These are phyloP conservation scores for Sebastes schlegelii DNA, from an alignment of 2,113 vertebrate species.

Conservation along the genomic window DNA sequence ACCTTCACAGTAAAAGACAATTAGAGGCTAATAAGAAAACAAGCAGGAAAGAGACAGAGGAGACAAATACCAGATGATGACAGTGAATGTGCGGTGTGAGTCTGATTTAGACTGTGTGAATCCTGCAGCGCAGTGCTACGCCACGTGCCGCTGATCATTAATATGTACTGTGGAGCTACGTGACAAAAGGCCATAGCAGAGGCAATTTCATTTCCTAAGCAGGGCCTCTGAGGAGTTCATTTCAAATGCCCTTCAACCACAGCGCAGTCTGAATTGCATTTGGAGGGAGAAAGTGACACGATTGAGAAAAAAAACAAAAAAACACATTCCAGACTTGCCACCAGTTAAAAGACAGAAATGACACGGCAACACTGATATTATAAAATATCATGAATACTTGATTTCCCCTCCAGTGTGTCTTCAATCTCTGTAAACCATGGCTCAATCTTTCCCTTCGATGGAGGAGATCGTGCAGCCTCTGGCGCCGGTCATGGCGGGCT, in stretches of 20 bases:
- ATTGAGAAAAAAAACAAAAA: slow-evolving; percentile 8
- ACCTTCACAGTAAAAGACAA: slow-evolving; percentile 6
- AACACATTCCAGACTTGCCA: slow-evolving; percentile 27
- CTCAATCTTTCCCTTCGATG: slow-evolving; percentile 26
- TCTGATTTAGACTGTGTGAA: slow-evolving; percentile 41
- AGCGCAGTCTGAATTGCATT: slow-evolving; percentile 67
- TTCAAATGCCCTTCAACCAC: slow-evolving; percentile 78
- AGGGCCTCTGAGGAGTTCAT: slow-evolving; percentile 77
- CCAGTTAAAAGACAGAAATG: slow-evolving; percentile 58
- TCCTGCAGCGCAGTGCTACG: slow-evolving; percentile 18
- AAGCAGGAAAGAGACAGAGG: slow-evolving; percentile 13
- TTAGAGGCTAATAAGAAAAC: slow-evolving; percentile 29
- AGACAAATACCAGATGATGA: background rate
- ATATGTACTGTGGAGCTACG: slow-evolving; percentile 67
- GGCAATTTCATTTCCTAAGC: slow-evolving; percentile 79
- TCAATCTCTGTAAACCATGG: slow-evolving; percentile 40
- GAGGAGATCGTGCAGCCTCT: slow-evolving; percentile 6
- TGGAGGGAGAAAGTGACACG: slow-evolving; percentile 29
- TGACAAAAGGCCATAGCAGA: slow-evolving; percentile 69
- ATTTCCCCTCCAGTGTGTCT: slow-evolving; percentile 39
- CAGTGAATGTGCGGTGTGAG: slow-evolving; percentile 6
- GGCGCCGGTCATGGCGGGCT: background rate
- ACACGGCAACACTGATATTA: slow-evolving; percentile 34
- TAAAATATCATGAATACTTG: slow-evolving; percentile 58
- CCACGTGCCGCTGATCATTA: slow-evolving; percentile 68